phyloP scores from a whole-genome alignment of 2,797 vertebrate genomes.

The Triplophysa bombifrons region DNA sequence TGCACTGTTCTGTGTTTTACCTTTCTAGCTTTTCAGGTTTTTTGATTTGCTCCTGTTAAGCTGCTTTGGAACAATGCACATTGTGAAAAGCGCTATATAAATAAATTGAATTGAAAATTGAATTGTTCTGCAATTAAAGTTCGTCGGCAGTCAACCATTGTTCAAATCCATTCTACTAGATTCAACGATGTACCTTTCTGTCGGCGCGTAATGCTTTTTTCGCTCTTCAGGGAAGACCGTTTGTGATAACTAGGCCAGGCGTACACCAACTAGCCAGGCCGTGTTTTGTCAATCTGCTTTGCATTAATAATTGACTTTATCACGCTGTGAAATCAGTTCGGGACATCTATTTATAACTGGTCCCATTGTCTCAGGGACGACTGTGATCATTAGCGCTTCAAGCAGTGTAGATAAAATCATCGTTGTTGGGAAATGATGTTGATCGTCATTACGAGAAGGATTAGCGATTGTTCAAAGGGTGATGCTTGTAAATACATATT shows the following conservation, averaged over 20 bases:
- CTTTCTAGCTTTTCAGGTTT: too few species aligned
- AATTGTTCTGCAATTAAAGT: not conserved
- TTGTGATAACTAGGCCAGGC: slow-evolving; percentile 16
- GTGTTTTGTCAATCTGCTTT: slow-evolving; percentile 25
- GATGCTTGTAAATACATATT: slow-evolving; percentile 21
- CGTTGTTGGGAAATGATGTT: slow-evolving; percentile 12
- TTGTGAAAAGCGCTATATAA: too few species aligned
- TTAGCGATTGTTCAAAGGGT: not conserved
- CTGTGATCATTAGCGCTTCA: slow-evolving; percentile 10
- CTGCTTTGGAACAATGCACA: too few species aligned
- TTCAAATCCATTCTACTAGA: not conserved
- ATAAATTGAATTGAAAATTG: too few species aligned
- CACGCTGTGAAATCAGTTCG: slow-evolving; percentile 47
- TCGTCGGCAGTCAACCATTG: not conserved
- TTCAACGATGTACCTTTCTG: not conserved
- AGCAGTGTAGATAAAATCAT: slow-evolving; percentile 12
- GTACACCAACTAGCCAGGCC: slow-evolving; percentile 25
- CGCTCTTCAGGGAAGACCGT: slow-evolving; percentile 4
- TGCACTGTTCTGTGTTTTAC: too few species aligned
- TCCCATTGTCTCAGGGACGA: slow-evolving; percentile 45
- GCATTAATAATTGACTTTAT: slow-evolving; percentile 59
- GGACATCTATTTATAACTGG: slow-evolving; percentile 60
- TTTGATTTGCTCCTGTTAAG: too few species aligned
- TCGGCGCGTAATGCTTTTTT: not conserved
- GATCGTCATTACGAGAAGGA: slow-evolving; percentile 6